Evolutionary conservation across 2,113 vertebrate genomes (phyloP).

Genomic region (Leptobrachium leishanense): DNA sequence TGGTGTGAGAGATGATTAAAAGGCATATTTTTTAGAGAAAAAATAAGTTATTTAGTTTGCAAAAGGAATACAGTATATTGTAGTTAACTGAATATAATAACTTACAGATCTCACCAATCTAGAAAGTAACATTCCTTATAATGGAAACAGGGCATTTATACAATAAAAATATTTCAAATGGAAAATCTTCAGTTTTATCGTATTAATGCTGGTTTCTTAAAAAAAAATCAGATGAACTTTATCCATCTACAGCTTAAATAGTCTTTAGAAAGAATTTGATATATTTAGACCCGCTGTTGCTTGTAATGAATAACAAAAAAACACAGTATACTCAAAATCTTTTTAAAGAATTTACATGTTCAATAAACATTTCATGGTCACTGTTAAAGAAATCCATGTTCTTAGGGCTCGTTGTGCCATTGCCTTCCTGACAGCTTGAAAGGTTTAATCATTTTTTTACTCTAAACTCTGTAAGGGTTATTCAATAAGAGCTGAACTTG

Average conservation of each 20-base stretch:
- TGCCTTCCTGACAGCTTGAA: conserved; percentile 28
- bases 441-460: conserved; percentile 5
- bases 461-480: not conserved
- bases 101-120: conserved; percentile 14
- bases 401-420: conserved; percentile 1
- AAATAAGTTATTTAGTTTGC: conserved; percentile 2
- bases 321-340: not conserved
- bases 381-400: conserved; percentile 31
- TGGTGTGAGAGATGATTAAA: not conserved
- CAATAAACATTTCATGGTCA: conserved; percentile 8
- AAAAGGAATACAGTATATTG: conserved; percentile 1
- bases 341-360: not conserved
- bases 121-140: conserved; percentile 16
- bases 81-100: conserved; percentile 19
- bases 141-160: conserved; percentile 43
- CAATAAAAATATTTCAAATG: conserved; percentile 42
- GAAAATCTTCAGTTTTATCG: conserved; percentile 28
- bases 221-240: not conserved
- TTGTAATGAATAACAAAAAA: conserved; percentile 11
- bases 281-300: not conserved
- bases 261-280: conserved; percentile 3
- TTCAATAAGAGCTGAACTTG: no score
- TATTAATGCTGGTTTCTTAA: conserved; percentile 5
- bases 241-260: conserved; percentile 2
- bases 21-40: not conserved